These are phyloP conservation scores for Oostethus manadensis DNA, from an alignment of 2,113 vertebrate species.

Conservation along the genomic window DNA sequence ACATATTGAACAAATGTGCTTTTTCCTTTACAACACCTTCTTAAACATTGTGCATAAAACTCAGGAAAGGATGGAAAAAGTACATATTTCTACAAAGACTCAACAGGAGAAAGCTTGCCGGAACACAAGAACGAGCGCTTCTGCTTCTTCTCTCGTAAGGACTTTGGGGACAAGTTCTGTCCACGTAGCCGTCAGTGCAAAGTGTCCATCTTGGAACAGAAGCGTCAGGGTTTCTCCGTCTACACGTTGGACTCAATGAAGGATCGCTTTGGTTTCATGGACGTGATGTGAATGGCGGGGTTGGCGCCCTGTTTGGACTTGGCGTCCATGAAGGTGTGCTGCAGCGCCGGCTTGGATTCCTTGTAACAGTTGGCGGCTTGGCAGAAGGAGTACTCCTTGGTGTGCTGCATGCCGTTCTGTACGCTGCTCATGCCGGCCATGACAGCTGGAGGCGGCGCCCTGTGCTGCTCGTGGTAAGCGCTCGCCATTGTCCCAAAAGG, in stretches of 20 bases:
- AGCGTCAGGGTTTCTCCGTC: constrained; percentile 15
- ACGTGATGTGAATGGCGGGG: constrained; percentile 72
- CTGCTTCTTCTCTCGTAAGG: constrained; percentile 5
- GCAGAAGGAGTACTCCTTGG: constrained; percentile 74
- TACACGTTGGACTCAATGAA: constrained; percentile 97
- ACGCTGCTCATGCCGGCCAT: constrained; percentile 56
- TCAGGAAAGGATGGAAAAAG: constrained; percentile 45
- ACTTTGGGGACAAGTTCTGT: constrained; percentile 7
- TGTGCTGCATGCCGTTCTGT: constrained; percentile 79
- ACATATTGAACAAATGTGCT: constrained; percentile 68
- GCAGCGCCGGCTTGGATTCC: constrained; percentile 73
- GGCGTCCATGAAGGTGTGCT: constrained; percentile 72
- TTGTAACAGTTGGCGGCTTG: constrained; percentile 70
- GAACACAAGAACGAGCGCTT: constrained; percentile 64
- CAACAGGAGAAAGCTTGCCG: constrained; percentile 59
- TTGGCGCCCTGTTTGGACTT: constrained; percentile 75
- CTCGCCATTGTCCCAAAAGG: constrained; percentile 67
- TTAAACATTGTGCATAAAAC: constrained; percentile 69
- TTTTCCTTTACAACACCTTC: constrained; percentile 55
- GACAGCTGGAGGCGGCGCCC: constrained; percentile 53
- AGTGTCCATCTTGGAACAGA: constrained; percentile 71
- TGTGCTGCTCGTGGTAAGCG: constrained; percentile 71
- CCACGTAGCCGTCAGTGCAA: constrained; percentile 75
- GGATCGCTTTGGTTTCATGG: constrained; percentile 93
- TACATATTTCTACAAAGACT: constrained; percentile 63